Percentiles rank a stretch among this genome's conserved stretches.
phyloP scores from a whole-genome alignment of 1,140 invertebrate genomes.

The Sitobion miscanthi region DNA sequence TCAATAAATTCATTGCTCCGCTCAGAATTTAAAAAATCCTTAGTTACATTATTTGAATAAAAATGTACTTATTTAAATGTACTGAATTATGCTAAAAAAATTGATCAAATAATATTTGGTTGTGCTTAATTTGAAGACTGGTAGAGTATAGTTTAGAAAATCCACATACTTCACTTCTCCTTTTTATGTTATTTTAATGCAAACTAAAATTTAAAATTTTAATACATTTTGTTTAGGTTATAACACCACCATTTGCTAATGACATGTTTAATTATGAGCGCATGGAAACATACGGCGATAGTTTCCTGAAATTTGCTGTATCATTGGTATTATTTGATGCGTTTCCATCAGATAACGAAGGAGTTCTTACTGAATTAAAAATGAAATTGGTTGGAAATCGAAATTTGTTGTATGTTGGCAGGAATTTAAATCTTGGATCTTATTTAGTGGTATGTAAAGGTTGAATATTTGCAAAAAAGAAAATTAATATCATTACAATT shows the following conservation, averaged over 20 bases:
- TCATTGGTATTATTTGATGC: constrained; percentile 76
- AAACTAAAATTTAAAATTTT: neutral
- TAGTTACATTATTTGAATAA: no score
- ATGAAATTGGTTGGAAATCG: constrained; percentile 80
- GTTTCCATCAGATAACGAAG: constrained; percentile 76
- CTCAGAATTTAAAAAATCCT: no score
- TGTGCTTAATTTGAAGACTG: no score
- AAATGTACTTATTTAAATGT: no score
- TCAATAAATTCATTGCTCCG: no score
- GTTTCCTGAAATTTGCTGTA: constrained; percentile 82
- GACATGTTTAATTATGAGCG: constrained; percentile 86
- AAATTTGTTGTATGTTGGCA: constrained; percentile 75
- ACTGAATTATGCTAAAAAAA: no score
- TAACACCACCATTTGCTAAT: constrained; percentile 74
- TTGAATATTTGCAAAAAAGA: neutral
- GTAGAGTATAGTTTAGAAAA: neutral
- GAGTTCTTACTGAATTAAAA: constrained; percentile 78
- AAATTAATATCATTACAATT: neutral
- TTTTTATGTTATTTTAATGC: neutral
- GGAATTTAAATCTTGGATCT: constrained; percentile 64
- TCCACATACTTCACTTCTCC: neutral
- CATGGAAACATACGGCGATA: constrained; percentile 86
- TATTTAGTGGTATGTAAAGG: constrained; percentile 63
- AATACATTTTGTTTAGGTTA: constrained; percentile 65
- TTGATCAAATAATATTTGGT: no score